Percentiles rank a stretch among this genome's conserved stretches.
These are phyloP conservation scores for Brachirus orientalis DNA, from an alignment of 2,113 vertebrate species.

Conservation along the genomic window DNA sequence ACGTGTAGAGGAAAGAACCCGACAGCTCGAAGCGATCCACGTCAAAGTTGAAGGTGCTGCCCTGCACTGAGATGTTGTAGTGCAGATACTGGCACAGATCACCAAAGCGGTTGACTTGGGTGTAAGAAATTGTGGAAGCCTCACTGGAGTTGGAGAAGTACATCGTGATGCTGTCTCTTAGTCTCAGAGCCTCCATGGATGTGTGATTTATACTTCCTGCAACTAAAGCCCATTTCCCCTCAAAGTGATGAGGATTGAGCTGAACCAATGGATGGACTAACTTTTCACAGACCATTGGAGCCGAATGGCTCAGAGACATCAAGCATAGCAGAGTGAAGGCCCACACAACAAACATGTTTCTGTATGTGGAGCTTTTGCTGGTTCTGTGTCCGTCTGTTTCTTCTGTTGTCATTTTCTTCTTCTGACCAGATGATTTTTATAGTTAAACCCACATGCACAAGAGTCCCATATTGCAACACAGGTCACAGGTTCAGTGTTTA, in stretches of 20 bases:
- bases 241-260: conserved; percentile 7
- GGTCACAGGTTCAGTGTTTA: background rate
- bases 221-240: conserved; percentile 46
- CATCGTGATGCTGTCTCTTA: conserved; percentile 17
- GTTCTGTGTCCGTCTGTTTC: background rate
- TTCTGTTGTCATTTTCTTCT: background rate
- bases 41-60: conserved; percentile 32
- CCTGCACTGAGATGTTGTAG: conserved; percentile 37
- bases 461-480: conserved; percentile 36
- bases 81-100: conserved; percentile 17
- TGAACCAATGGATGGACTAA: conserved; percentile 33
- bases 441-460: background rate
- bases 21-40: conserved; percentile 33
- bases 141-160: conserved; percentile 19
- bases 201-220: conserved; percentile 33
- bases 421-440: conserved; percentile 25
- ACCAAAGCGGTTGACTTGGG: conserved; percentile 59
- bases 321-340: conserved; percentile 12
- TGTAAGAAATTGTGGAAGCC: conserved; percentile 20
- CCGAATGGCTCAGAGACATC: conserved; percentile 24
- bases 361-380: conserved; percentile 3
- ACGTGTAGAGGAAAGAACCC: conserved; percentile 32
- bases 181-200: conserved; percentile 43
- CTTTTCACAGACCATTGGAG: conserved; percentile 38
- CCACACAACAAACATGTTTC: conserved; percentile 9